Evolutionary conservation across 2,113 vertebrate genomes (phyloP).

Genomic region (Rhynchopsitta pachyrhyncha): DNA sequence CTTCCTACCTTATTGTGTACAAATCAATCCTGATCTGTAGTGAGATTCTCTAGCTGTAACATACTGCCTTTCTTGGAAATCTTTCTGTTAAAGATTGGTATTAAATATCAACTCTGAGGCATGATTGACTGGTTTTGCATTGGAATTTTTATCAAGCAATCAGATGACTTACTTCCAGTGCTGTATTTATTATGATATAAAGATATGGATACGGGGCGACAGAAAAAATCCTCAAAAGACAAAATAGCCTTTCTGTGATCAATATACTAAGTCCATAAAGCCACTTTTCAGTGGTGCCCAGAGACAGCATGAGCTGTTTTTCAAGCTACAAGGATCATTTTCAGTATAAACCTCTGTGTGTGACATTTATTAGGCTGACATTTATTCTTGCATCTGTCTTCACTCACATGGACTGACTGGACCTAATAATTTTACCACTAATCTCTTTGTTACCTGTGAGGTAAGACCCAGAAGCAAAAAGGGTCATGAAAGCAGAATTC

Average conservation of each 20-base stretch:
- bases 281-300: background rate
- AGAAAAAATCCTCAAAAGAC: background rate
- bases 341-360: background rate
- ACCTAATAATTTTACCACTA: conserved; percentile 26
- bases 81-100: background rate
- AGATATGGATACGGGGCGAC: background rate
- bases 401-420: background rate
- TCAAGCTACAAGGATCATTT: background rate
- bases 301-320: background rate
- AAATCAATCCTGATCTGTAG: background rate
- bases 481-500: background rate
- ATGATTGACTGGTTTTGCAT: background rate
- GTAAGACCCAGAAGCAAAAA: background rate
- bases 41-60: background rate
- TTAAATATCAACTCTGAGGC: background rate
- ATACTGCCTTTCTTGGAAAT: background rate
- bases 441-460: background rate
- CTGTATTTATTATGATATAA: conserved; percentile 2
- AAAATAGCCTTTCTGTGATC: conserved; percentile 24
- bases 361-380: background rate
- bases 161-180: background rate
- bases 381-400: conserved; percentile 4
- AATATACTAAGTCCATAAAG: conserved; percentile 26
- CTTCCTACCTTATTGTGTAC: background rate
- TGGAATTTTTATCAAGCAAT: background rate